Base-by-base conservation (phyloP, 37 sponge, comb jelly and placozoan genomes). In the Halisarca cf. caerulea region DNA sequence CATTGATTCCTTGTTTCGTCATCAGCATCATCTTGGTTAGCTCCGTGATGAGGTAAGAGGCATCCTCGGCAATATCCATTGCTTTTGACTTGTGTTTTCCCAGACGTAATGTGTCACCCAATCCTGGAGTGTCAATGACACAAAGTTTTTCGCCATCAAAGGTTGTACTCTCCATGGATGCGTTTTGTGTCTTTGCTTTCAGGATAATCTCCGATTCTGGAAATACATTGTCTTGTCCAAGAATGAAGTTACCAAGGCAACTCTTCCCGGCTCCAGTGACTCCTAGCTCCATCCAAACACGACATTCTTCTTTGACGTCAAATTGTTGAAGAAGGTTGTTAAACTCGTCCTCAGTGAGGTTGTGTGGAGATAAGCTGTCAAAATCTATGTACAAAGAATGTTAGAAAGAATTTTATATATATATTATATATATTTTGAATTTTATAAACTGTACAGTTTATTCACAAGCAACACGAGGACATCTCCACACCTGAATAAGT, bases 221-320 rank as follows among this genome's bases (percentile, higher is more conserved):
- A 62, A 9, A 37, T n/a, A 20, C 15, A 15, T 25, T 38, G 77
- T 15, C 77, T 2, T 74, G 9, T 47, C 11, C n/a, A 74, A 74
- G 77, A n/a, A 74, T 33, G 24, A 74, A 74, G 45, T 74, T 74
- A 2, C 77, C 77, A 15, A 74, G 36, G 8, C 38, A 36, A 37
- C 77, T 74, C 45, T 74, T 74, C 45, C 77, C 77, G 1, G 36
- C 77, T 20, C 77, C 77, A 74, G 77, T 74, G 2, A 44, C 25
- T n/a, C 77, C 77, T 21, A 74, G 40, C 45, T 44, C 45, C 42
- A 74, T 41, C 77, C 77, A 74, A 1, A 43, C 25, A 0, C 17
- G 21, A 24, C 36, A 42, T 41, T 74, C 25, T 41, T 40, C 45
- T 1, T 38, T 11, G 41, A 74, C 25, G 38, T 73, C 27, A 23